These are phyloP conservation scores for Miniopterus natalensis DNA, from an alignment of 2,113 vertebrate species.

Conservation along the genomic window DNA sequence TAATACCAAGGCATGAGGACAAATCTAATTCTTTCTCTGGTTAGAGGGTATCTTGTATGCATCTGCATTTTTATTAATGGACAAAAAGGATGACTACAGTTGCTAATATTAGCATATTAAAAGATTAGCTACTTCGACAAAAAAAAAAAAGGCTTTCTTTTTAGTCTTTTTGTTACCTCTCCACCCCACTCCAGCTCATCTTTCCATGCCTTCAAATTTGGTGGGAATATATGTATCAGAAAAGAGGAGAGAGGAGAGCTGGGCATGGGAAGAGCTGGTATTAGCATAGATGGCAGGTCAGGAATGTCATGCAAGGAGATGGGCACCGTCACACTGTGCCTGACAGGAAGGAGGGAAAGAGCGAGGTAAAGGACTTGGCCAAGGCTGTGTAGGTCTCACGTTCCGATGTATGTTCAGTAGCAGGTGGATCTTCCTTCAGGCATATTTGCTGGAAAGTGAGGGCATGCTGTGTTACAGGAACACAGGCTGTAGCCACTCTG, in stretches of 20 bases:
- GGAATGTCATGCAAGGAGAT: background rate
- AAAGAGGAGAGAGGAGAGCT: background rate
- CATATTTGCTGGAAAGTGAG: background rate
- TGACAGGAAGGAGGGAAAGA: background rate
- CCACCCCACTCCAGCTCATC: background rate
- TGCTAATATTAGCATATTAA: slow-evolving; percentile 6
- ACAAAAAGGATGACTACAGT: slow-evolving; percentile 25
- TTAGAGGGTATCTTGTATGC: background rate
- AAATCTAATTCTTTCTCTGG: slow-evolving; percentile 6
- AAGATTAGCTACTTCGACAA: slow-evolving; percentile 41
- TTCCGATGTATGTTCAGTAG: background rate
- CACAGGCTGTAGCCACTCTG: fast-evolving
- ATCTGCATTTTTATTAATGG: background rate
- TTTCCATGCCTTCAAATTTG: background rate
- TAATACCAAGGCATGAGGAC: background rate
- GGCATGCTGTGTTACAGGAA: background rate
- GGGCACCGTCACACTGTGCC: background rate
- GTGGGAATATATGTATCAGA: background rate
- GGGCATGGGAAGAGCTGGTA: background rate
- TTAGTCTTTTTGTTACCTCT: background rate
- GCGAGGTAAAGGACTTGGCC: fast-evolving
- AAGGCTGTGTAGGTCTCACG: no score
- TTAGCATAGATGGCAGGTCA: background rate
- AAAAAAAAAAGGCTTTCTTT: background rate
- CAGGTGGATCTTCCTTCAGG: background rate